A percentile compares a stretch with the other conserved stretches of the same genome.
These are phyloP conservation scores for Platalea minor DNA, from an alignment of 2,797 vertebrate genomes.

Conservation along the genomic window DNA sequence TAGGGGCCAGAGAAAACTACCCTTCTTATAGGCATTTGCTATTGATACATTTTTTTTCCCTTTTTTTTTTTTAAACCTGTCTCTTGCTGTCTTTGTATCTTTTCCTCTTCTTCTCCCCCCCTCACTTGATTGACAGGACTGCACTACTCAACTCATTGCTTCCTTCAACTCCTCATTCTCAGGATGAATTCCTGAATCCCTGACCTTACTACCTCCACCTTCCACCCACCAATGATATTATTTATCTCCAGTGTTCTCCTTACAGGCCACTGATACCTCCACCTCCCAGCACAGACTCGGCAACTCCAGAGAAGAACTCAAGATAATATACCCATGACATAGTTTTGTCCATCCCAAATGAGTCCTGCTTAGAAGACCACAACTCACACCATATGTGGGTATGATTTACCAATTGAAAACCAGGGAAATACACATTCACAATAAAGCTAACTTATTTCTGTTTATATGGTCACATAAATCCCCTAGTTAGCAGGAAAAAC, in stretches of 20 bases:
- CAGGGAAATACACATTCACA: background rate
- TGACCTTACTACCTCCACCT: background rate
- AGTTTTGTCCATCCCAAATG: background rate
- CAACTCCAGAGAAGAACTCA: background rate
- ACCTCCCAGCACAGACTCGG: background rate
- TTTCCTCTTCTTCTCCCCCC: background rate
- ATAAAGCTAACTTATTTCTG: background rate
- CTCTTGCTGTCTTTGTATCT: background rate
- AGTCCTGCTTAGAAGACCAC: background rate
- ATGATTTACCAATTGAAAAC: background rate
- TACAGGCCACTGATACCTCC: background rate
- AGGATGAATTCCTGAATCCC: background rate
- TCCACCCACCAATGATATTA: too few species aligned
- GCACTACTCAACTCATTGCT: background rate
- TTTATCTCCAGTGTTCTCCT: background rate
- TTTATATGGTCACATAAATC: background rate
- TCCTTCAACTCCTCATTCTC: background rate
- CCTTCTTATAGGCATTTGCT: background rate
- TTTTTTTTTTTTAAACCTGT: background rate
- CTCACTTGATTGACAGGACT: background rate
- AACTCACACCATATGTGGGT: background rate
- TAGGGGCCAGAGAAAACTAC: background rate
- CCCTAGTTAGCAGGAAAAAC: background rate
- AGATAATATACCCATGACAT: background rate
- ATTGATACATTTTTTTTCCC: background rate